phyloP scores from a whole-genome alignment of 64 coral and sea anemone genomes.

The Montipora efflorescens region DNA sequence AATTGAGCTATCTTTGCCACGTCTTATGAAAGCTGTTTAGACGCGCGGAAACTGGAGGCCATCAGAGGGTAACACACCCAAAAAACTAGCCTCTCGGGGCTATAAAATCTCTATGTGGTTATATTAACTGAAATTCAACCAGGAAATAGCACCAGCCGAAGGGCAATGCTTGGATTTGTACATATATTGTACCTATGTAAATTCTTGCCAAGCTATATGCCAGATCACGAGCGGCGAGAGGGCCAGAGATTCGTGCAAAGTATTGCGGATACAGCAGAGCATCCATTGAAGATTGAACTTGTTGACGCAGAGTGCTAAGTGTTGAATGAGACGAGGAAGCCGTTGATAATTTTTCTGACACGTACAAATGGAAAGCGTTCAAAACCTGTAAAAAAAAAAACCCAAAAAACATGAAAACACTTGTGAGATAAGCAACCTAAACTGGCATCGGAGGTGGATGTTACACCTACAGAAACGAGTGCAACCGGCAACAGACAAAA shows the following conservation, averaged over 20 bases:
- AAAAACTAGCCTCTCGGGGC: no score
- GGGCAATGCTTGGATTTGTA: no score
- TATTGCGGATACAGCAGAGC: slow-evolving; percentile 60
- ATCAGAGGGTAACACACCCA: no score
- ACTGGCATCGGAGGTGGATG: background rate
- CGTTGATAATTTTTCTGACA: slow-evolving; percentile 43
- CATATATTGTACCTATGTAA: slow-evolving; percentile 66
- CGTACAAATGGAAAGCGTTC: slow-evolving; percentile 68
- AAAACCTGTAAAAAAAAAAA: slow-evolving; percentile 54
- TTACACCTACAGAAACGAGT: background rate
- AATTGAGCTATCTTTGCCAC: no score
- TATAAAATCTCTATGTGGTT: no score
- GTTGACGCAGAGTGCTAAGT: slow-evolving; percentile 38
- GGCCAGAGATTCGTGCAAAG: slow-evolving; percentile 36
- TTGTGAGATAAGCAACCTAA: background rate
- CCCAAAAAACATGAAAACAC: background rate
- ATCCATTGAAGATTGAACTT: slow-evolving; percentile 25
- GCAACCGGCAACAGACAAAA: no score
- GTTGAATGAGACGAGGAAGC: slow-evolving; percentile 13
- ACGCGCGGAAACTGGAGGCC: no score
- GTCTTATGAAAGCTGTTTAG: no score
- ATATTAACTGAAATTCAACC: no score
- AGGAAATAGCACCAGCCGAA: no score
- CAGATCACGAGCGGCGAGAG: slow-evolving; percentile 81
- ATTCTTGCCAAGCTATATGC: slow-evolving; percentile 84